A percentile compares a stretch with the other conserved stretches of the same genome.
phyloP scores from a whole-genome alignment of 2,113 vertebrate species.

The Cynopterus brachyotis region DNA sequence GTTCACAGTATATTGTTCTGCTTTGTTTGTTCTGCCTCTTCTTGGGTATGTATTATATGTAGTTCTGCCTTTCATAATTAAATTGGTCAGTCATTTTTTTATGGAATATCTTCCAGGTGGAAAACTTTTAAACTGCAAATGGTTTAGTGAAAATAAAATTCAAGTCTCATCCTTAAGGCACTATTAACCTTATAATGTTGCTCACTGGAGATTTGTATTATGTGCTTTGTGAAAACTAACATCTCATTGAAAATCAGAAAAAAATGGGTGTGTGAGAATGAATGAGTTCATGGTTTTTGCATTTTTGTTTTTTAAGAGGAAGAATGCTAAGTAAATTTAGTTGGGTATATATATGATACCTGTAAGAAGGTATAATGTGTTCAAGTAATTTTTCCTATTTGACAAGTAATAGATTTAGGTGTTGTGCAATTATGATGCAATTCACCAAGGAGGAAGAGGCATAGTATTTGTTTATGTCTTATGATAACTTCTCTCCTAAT shows the following conservation, averaged over 20 bases:
- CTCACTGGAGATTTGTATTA: not conserved
- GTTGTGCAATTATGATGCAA: conserved; percentile 79
- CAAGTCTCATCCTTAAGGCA: not conserved
- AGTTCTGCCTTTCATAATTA: not conserved
- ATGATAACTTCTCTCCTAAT: conserved; percentile 80
- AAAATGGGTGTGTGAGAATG: not conserved
- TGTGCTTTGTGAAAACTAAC: not conserved
- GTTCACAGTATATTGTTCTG: conserved; percentile 97
- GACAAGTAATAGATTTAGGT: conserved; percentile 47
- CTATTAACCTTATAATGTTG: not conserved
- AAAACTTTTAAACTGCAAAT: not conserved
- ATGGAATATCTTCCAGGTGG: not conserved
- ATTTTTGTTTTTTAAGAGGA: not conserved
- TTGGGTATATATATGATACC: not conserved
- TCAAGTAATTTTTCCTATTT: not conserved
- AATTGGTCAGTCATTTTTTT: not conserved
- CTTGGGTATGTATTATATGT: conserved; percentile 90
- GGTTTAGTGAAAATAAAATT: not conserved
- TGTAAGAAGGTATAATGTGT: conserved; percentile 4
- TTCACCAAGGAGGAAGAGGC: conserved; percentile 77
- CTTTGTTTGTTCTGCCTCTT: conserved; percentile 96
- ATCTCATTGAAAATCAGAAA: conserved; percentile 12
- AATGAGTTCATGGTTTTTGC: not conserved
- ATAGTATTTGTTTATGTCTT: conserved; percentile 66
- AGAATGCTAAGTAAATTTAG: not conserved